Evolutionary conservation across 2,797 vertebrate genomes (phyloP), one percentile per base, ranked within the genome.

Genomic region (Podarcis lilfordi): DNA sequence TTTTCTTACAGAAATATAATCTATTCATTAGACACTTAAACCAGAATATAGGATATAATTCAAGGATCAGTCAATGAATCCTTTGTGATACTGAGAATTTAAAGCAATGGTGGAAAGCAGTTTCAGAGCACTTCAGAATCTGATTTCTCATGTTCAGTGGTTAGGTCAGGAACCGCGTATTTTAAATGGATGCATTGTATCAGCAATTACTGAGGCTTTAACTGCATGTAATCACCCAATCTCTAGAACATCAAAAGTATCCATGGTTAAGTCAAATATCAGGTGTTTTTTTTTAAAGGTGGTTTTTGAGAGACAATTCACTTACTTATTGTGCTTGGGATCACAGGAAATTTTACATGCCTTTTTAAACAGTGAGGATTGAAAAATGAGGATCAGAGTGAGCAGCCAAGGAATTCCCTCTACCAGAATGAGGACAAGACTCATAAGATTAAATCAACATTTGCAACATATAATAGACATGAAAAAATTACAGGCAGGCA

Each of bases 1-100:
- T 83, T 7, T 80, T 78, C 35, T 84, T 74, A 78, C 55, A 89
- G 64, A 68, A 82, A 43, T 78, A 1, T 80, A 79, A 84, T 86
- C 74, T 89, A 84, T 15, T 13, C 2, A 25, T 43, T 84, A 13
- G 68, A 78, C 27, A 35, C 11, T 83, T 89, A 74, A 32, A 40
- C 75, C 10, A 89, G 64, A 76, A 88, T 32, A 5, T 85, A 10
- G 1, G 82, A 37, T 82, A 82, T 92, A 83, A 7, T 79, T 91
- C 21, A 81, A 88, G 29, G 23, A n/a, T 13, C 59, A 64, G 3
- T 32, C 3, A 78, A 88, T 84, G 80, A 32, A 78, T 21, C 8
- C 0, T 87, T 85, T 43, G n/a, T 76, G 11, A 55, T 89, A 72
- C 75, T 88, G 17, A 80, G 78, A 88, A 83, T 19, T 0, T 17